Base-by-base conservation (phyloP, 2,113 vertebrate genomes). In the Catharus bicknelli region DNA sequence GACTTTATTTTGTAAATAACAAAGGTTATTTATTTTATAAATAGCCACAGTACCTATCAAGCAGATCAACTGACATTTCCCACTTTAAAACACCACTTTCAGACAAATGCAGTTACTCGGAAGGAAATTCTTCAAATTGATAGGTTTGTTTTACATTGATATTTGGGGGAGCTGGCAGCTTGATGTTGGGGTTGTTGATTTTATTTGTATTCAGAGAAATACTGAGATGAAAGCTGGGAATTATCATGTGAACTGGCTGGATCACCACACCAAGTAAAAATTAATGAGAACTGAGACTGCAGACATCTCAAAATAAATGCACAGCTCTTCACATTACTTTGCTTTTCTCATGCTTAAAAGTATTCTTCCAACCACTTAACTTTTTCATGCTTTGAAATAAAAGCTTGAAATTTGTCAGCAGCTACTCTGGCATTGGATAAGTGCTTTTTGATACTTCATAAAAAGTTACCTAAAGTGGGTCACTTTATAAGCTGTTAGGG, bases 341-440 rank as follows among this genome's bases (percentile, higher is more conserved):
- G 64, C 45, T 88, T 90, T 95, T 51, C 80, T 90, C 45, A 42
- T 68, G 83, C 70, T 94, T 81, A 54, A 94, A 92, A 93, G 73
- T 86, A 86, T 61, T 84, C 92, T 88, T 88, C 69, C 69, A 90
- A 78, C 73, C 64, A 61, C 89, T 94, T 86, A 83, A 93, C 86
- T 40, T 38, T 67, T 95, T 90, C 90, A 86, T 90, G 83, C 76
- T 90, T 94, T 93, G 69, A 92, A 94, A 92, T 84, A 86, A 88
- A 95, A 95, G 74, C 89, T 89, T 86, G 92, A 95, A 93, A 96
- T 96, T 95, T 96, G 90, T 94, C 94, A 95, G 95, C 92, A 96
- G 90, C 94, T 88, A 89, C 69, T 88, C 77, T 88, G 83, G 83
- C 88, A 78, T 81, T 81, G 89, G 80, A 90, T 93, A 95, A 95